Evolutionary conservation across 2,797 vertebrate species (phyloP).

Genomic region (Gorsachius magnificus): DNA sequence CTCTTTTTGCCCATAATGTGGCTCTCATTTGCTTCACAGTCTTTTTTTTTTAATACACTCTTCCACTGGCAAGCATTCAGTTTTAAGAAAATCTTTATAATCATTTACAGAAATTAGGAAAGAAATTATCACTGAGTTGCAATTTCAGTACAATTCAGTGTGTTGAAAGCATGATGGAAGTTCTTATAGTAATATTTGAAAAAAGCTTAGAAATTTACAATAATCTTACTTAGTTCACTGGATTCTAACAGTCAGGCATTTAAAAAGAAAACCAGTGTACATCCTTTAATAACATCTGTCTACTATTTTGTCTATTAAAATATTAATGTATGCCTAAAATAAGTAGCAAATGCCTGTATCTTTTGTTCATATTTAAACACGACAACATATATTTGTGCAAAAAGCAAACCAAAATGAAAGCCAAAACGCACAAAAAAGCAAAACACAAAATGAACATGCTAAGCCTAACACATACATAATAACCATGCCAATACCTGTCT

Average conservation of each 20-base stretch:
- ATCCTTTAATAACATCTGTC: not conserved
- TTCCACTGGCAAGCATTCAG: not conserved
- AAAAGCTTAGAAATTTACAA: not conserved
- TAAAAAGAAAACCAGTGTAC: not conserved
- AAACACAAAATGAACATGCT: not conserved
- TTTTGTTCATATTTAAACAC: not conserved
- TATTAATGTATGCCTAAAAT: not conserved
- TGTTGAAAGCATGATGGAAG: not conserved
- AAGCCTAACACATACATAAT: not conserved
- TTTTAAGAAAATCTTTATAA: not conserved
- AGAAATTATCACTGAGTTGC: not conserved
- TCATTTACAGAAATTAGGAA: not conserved
- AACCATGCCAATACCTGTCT: not conserved
- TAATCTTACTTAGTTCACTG: not conserved
- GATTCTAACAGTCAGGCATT: not conserved
- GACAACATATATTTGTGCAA: not conserved
- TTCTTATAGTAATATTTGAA: not conserved
- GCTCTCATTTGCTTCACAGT: not conserved
- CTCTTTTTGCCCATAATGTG: not conserved
- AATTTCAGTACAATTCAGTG: not conserved
- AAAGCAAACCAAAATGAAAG: not conserved
- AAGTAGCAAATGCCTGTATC: not conserved
- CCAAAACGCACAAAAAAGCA: not conserved
- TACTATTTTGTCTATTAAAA: not conserved
- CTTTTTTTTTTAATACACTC: not conserved